Conservation (phyloP, 2,888 invertebrate genomes). For the Lacanobia wlatinum region DNA sequence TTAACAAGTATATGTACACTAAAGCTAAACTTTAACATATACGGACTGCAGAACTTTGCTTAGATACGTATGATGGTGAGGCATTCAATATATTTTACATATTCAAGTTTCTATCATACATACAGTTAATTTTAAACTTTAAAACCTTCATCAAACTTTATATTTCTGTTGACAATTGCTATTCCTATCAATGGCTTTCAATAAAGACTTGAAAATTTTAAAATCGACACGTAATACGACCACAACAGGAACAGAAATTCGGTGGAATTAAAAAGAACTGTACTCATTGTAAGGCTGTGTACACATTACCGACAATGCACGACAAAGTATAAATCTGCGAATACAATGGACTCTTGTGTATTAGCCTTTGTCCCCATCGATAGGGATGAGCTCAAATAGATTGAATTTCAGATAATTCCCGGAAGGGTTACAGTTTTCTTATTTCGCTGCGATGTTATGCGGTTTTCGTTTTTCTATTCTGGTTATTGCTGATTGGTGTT, state of each 20-base stretch:
- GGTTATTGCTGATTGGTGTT: slow-evolving; percentile 70
- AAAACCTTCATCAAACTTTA: neutral
- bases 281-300: slow-evolving; percentile 83
- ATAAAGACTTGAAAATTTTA: neutral
- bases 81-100: slow-evolving; percentile 33
- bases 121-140: neutral
- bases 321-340: slow-evolving; percentile 86
- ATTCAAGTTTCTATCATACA: slow-evolving; percentile 1
- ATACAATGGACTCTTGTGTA: slow-evolving; percentile 85
- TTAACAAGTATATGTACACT: slow-evolving; percentile 52
- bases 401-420: slow-evolving; percentile 88
- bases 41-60: slow-evolving; percentile 26
- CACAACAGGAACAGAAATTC: slow-evolving; percentile 66
- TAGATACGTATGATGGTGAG: slow-evolving; percentile 15
- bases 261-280: slow-evolving; percentile 78
- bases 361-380: slow-evolving; percentile 87
- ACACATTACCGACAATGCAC: slow-evolving; percentile 87
- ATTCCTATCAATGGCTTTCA: slow-evolving; percentile 48
- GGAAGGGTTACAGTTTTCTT: slow-evolving; percentile 82
- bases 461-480: slow-evolving; percentile 65
- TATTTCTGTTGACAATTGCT: slow-evolving; percentile 3
- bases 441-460: slow-evolving; percentile 74
- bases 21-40: slow-evolving; percentile 40
- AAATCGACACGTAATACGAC: slow-evolving; percentile 48
- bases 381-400: slow-evolving; percentile 87